Percentiles rank a stretch among this genome's conserved stretches.
Conservation (phyloP, 2,888 invertebrate genomes). For the Pseudoips prasinana region DNA sequence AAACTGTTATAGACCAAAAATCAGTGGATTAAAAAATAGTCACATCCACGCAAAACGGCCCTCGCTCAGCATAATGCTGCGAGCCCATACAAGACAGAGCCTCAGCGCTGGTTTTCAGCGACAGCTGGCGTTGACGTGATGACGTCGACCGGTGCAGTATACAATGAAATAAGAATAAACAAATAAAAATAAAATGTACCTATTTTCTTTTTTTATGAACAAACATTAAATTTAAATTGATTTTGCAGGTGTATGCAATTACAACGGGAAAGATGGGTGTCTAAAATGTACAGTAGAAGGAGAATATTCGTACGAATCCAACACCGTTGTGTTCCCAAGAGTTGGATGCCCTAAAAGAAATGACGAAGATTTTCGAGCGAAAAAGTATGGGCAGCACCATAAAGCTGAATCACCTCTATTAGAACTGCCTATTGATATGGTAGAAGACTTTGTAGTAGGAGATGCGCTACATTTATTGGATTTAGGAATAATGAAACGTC, state of each 20-base stretch:
- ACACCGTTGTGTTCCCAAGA: slow-evolving; percentile 19
- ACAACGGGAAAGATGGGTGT: slow-evolving; percentile 22
- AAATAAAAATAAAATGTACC: too few relatives aligned
- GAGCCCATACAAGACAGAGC: too few relatives aligned
- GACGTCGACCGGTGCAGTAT: too few relatives aligned
- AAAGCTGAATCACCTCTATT: slow-evolving; percentile 8
- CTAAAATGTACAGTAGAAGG: slow-evolving; percentile 26
- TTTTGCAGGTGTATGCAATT: slow-evolving; percentile 26
- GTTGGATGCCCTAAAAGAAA: slow-evolving; percentile 4
- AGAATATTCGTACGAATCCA: slow-evolving; percentile 26
- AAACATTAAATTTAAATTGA: too few relatives aligned
- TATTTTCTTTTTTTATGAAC: too few relatives aligned
- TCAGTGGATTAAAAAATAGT: too few relatives aligned
- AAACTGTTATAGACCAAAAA: too few relatives aligned
- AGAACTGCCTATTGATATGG: slow-evolving; percentile 20
- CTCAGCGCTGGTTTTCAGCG: too few relatives aligned
- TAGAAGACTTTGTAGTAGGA: slow-evolving; percentile 21
- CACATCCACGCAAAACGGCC: too few relatives aligned
- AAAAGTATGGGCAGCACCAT: slow-evolving; percentile 9
- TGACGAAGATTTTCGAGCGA: slow-evolving; percentile 2
- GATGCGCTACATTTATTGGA: slow-evolving; percentile 22
- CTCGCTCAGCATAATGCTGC: too few relatives aligned
- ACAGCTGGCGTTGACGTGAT: too few relatives aligned
- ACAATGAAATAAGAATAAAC: too few relatives aligned
- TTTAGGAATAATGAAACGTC: slow-evolving; percentile 22